Evolutionary conservation across 2,888 invertebrate species (phyloP), one percentile per base, ranked within the genome.

Genomic region (Anagyrus pseudococci): DNA sequence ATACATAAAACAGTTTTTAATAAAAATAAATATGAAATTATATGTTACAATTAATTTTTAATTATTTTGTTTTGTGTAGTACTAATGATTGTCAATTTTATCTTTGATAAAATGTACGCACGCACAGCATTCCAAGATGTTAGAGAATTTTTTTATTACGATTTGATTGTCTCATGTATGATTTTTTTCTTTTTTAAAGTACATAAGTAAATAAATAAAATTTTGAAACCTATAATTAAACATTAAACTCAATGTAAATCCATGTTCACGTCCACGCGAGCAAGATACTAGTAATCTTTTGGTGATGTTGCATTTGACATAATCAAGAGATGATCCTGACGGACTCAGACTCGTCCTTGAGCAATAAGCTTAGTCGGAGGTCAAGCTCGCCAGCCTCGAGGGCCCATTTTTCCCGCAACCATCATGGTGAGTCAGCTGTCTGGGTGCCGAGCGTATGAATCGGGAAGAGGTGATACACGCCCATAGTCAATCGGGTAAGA

Each of bases 391-490:
- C 78, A 44, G 80, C 78, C 67, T 80, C 79, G 58, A 80, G 76
- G 70, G 80, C 79, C 80, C 80, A 80, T 72, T 80, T 80, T 79
- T 80, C 80, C 75, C 75, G 72, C 67, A 80, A 73, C 79, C 79
- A 80, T 82, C 82, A 83, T 75, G 83, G 83, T 15, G 86, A 86
- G 73, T 87, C 83, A 63, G 83, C 83, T 73, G 86, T 86, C 20
- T 86, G 90, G 23, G 88, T 87, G 57, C 89, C 91, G 68, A 93
- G 86, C 56, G 91, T 90, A 73, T 91, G 90, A 79, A 93, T 92
- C 37, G 94, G 93, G 82, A 94, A 94, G 69, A 96, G 85, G 67
- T 93, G 92, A 84, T 95, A 96, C 96, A 96, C 96, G 68, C 93
- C 93, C 73, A 89, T 88, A 47, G 92, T 91, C 72, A 92, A 87